A percentile compares a stretch with the other conserved stretches of the same genome.
Evolutionary conservation across 2,797 vertebrate genomes (phyloP).

Genomic region (Geotrypetes seraphini): DNA sequence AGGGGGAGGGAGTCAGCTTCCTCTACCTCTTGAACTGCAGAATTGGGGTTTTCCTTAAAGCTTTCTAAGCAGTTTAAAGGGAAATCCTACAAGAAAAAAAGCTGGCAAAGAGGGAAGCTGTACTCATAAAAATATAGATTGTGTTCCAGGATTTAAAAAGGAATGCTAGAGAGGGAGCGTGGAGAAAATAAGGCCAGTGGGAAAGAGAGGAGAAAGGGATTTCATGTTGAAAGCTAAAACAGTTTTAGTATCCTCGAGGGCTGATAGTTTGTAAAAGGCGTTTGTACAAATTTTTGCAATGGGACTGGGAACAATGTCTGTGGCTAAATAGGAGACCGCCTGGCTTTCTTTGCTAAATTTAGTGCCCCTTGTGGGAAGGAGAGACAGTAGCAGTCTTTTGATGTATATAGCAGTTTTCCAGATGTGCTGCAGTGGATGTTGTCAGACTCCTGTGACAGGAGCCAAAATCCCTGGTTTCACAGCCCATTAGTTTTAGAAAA

Average conservation of each 20-base stretch:
- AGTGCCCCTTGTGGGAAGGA: background rate
- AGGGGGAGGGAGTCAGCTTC: too few relatives aligned
- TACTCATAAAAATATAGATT: background rate
- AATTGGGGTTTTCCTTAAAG: too few relatives aligned
- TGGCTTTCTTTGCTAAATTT: background rate
- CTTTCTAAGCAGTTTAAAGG: background rate
- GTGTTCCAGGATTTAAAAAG: constrained; percentile 2
- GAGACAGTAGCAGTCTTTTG: background rate
- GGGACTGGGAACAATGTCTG: background rate
- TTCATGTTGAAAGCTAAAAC: too few relatives aligned
- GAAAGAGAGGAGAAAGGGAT: background rate
- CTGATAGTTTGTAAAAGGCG: too few relatives aligned
- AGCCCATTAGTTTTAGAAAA: too few relatives aligned
- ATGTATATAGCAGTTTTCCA: background rate
- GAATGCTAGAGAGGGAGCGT: background rate
- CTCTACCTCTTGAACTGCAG: background rate
- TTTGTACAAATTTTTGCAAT: background rate
- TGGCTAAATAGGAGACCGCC: fast-evolving
- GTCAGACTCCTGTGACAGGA: too few relatives aligned
- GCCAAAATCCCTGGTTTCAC: too few relatives aligned
- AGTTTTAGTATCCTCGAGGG: too few relatives aligned
- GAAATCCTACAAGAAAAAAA: constrained; percentile 2
- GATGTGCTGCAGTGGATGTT: too few relatives aligned
- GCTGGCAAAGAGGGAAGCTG: fast-evolving
- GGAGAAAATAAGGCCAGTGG: background rate